Evolutionary conservation across 2,797 vertebrate genomes (phyloP).

Genomic region (Vireo griseus): DNA sequence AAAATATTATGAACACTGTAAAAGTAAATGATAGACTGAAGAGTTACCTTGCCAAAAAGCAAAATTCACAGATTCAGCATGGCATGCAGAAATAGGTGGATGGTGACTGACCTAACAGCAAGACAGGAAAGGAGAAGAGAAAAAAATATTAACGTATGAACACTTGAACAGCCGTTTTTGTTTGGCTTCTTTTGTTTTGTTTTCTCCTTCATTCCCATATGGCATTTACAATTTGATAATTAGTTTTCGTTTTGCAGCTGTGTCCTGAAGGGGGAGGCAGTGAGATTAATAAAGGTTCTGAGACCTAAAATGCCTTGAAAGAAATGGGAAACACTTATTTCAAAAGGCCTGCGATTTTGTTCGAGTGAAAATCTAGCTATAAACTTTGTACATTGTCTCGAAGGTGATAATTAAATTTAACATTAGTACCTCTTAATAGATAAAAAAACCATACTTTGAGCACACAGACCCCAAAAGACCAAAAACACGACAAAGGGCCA

Average conservation of each 20-base stretch:
- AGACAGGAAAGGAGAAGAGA: neutral
- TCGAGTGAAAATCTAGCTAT: neutral
- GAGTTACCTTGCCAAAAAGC: constrained; percentile 94
- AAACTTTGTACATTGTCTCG: neutral
- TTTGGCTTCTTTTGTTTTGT: neutral
- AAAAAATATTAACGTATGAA: neutral
- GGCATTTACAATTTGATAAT: neutral
- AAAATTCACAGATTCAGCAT: constrained; percentile 93
- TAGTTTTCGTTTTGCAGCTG: neutral
- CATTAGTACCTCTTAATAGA: neutral
- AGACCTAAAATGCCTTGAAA: neutral
- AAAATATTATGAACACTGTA: neutral
- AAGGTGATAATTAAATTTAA: neutral
- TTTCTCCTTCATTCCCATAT: neutral
- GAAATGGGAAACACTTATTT: neutral
- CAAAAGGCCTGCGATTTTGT: neutral
- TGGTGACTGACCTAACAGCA: constrained; percentile 93
- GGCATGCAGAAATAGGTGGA: constrained; percentile 94
- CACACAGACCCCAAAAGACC: neutral
- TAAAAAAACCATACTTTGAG: neutral
- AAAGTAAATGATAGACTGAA: neutral
- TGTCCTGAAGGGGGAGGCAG: constrained; percentile 57
- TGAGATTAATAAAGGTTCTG: neutral
- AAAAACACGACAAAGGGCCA: neutral
- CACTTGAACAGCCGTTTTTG: neutral